Conservation (phyloP, 2,113 vertebrate species). For the Peromyscus polionotus region DNA sequence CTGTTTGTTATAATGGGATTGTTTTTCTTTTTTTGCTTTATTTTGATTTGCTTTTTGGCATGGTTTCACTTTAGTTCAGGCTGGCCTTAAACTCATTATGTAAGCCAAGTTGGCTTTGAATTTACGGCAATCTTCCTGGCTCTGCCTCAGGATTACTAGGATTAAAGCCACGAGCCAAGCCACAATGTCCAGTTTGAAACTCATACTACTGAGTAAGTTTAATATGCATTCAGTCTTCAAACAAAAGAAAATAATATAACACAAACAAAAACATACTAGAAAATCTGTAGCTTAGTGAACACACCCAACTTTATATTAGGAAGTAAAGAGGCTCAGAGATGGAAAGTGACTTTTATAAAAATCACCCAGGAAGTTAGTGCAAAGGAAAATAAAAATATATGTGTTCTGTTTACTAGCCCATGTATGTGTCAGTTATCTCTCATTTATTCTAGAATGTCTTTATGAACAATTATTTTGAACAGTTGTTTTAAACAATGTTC, state of each 20-base stretch:
- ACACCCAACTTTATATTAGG: not conserved
- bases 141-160: not conserved
- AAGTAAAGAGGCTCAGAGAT: not conserved
- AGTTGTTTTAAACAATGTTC: constrained; percentile 23
- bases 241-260: not conserved
- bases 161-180: not conserved
- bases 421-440: not conserved
- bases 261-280: not conserved
- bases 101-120: not conserved
- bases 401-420: not conserved
- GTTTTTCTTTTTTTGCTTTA: not conserved
- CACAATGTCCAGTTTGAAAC: not conserved
- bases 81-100: not conserved
- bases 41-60: not conserved
- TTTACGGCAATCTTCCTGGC: not conserved
- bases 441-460: not conserved
- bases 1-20: not conserved
- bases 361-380: not conserved
- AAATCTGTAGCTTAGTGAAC: not conserved
- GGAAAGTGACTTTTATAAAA: constrained; percentile 14
- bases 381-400: not conserved
- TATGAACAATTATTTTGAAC: not conserved
- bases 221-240: not conserved
- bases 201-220: not conserved
- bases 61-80: not conserved